Evolutionary conservation across 2,888 invertebrate species (phyloP).

Genomic region (Idaea aversata): DNA sequence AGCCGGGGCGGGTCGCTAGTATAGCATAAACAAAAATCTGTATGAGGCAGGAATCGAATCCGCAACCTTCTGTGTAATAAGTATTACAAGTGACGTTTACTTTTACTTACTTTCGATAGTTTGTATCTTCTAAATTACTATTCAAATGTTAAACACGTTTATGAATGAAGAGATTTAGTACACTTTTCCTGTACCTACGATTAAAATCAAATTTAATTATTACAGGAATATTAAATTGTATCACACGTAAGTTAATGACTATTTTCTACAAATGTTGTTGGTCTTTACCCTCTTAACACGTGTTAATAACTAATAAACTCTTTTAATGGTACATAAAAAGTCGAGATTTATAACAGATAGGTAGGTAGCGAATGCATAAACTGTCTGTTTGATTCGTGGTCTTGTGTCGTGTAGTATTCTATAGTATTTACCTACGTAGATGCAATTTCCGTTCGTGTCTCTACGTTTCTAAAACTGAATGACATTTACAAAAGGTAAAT

Average conservation of each 20-base stretch:
- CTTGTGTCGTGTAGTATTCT: conserved; percentile 40
- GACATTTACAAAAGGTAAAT: no score
- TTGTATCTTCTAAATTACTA: background rate
- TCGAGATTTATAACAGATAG: conserved; percentile 75
- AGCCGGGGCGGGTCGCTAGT: no score
- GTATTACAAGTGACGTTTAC: background rate
- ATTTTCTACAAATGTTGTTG: conserved; percentile 75
- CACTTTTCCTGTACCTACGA: background rate
- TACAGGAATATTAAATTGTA: background rate
- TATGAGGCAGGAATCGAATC: no score
- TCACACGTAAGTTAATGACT: conserved; percentile 21
- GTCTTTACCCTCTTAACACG: conserved; percentile 72
- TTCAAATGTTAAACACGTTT: background rate
- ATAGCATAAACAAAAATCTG: no score
- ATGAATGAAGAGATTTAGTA: background rate
- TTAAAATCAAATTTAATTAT: background rate
- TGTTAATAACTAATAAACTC: conserved; percentile 79
- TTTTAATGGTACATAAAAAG: conserved; percentile 79
- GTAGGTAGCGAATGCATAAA: conserved; percentile 56
- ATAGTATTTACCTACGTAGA: background rate
- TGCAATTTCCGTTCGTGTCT: no score
- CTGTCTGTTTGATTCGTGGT: conserved; percentile 66
- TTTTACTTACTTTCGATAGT: background rate
- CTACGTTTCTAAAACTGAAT: no score
- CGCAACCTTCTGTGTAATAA: background rate